A percentile compares a stretch with the other conserved stretches of the same genome.
These are phyloP conservation scores for Spicauda simplicius DNA, from an alignment of 2,888 invertebrate genomes.

Conservation along the genomic window DNA sequence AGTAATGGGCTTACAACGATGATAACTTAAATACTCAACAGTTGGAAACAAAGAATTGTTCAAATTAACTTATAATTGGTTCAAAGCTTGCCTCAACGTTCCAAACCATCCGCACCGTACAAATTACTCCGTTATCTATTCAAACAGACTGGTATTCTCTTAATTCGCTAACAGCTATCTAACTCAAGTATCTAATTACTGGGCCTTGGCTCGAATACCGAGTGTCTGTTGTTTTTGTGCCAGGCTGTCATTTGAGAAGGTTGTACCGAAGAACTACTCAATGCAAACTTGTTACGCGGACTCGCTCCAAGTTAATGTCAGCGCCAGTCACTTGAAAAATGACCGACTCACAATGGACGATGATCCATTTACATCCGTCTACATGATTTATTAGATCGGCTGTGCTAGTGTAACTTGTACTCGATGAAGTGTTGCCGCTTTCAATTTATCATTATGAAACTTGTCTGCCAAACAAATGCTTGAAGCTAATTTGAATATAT, in stretches of 20 bases:
- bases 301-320: slow-evolving; percentile 48
- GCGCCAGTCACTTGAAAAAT: slow-evolving; percentile 57
- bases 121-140: slow-evolving; percentile 64
- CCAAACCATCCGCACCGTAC: slow-evolving; percentile 44
- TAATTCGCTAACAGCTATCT: slow-evolving; percentile 70
- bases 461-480: slow-evolving; percentile 35
- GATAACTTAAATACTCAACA: not conserved
- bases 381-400: slow-evolving; percentile 44
- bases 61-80: slow-evolving; percentile 10
- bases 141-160: slow-evolving; percentile 63
- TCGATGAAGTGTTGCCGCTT: slow-evolving; percentile 26
- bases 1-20: too few relatives aligned
- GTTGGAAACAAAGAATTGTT: not conserved
- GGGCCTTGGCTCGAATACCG: slow-evolving; percentile 83
- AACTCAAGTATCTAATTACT: slow-evolving; percentile 78
- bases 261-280: slow-evolving; percentile 71
- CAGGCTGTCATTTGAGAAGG: slow-evolving; percentile 82
- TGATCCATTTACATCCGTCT: slow-evolving; percentile 51
- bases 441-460: slow-evolving; percentile 35
- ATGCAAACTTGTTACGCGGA: slow-evolving; percentile 74
- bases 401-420: slow-evolving; percentile 41
- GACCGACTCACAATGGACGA: slow-evolving; percentile 45
- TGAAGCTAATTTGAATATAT: slow-evolving; percentile 32
- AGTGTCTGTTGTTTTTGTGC: slow-evolving; percentile 79
- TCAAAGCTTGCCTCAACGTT: slow-evolving; percentile 1